Base-by-base conservation (phyloP, 2,797 vertebrate species). In the Myotis vivesi region DNA sequence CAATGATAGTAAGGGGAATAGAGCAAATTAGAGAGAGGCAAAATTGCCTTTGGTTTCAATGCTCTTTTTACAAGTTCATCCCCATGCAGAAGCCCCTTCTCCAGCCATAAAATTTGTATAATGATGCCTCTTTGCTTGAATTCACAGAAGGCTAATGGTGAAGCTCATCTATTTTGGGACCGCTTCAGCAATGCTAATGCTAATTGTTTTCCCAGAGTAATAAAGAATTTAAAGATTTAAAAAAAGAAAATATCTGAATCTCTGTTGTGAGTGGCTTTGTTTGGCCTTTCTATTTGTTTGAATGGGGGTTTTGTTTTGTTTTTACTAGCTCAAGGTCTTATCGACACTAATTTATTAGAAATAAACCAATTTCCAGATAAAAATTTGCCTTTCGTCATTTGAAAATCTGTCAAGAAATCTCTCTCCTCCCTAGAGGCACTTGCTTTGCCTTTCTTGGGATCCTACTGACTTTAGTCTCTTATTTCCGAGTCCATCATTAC, bases 31-130 rank as follows among this genome's bases (percentile, higher is more conserved):
- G 92, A 97, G 89, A 97, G 62, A 97, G 95, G 96, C 98, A 94
- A 98, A 98, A 98, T 98, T 98, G 97, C 97, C 98, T 98, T 97
- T 55, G 97, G 95, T 57, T 55, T 98, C 97, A 98, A 96, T 92
- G 97, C 93, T 98, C 97, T 96, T 98, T 98, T 98, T 96, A 46
- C 94, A 97, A 98, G 97, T 98, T 98, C 97, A 96, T 90, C 97
- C 97, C 89, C 66, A 95, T 96, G 97, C 97, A 97, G 97, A 98
- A 98, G 85, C 88, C 97, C 94, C 95, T 97, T 98, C 94, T 96
- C 89, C 96, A 96, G 96, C 96, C 96, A 68, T 97, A 82, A 97
- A 96, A 98, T 98, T 96, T 98, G 98, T 95, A 84, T 98, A 98
- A 98, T 88, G 95, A 98, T 95, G 97, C 94, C 92, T 97, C 93